These are phyloP conservation scores for Stigmatopora nigra DNA, from an alignment of 2,113 vertebrate genomes.

Conservation along the genomic window DNA sequence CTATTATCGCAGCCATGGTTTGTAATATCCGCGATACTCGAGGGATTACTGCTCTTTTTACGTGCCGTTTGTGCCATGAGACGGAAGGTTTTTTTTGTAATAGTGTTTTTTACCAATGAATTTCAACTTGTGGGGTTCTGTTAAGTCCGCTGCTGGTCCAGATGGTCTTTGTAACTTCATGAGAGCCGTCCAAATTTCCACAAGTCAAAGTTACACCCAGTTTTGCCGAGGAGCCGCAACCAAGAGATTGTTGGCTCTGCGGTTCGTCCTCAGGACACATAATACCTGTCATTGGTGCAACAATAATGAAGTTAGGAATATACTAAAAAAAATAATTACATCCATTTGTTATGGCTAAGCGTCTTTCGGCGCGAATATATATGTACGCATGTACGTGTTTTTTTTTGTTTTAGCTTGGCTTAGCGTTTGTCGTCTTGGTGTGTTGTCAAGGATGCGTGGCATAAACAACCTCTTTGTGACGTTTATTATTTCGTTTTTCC, in stretches of 20 bases:
- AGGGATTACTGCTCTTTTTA: neutral
- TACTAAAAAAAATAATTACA: neutral
- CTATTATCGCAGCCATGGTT: too few species aligned
- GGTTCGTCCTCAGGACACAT: slow-evolving; percentile 52
- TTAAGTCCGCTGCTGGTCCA: slow-evolving; percentile 12
- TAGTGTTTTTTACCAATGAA: slow-evolving; percentile 36
- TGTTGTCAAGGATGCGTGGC: neutral
- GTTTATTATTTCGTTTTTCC: neutral
- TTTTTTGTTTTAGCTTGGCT: neutral
- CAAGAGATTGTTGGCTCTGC: slow-evolving; percentile 29
- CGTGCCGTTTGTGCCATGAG: neutral
- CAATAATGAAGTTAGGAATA: neutral
- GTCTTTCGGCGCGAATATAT: neutral
- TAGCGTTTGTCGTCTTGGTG: neutral
- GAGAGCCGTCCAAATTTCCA: slow-evolving; percentile 19
- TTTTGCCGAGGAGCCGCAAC: slow-evolving; percentile 25
- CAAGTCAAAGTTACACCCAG: slow-evolving; percentile 31
- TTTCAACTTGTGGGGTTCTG: slow-evolving; percentile 25
- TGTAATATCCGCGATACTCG: too few species aligned
- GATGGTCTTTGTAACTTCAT: slow-evolving; percentile 15
- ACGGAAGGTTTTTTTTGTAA: neutral
- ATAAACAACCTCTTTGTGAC: neutral
- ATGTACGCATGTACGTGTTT: too few species aligned
- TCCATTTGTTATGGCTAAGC: neutral
- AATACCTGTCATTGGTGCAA: slow-evolving; percentile 7